phyloP scores from a whole-genome alignment of 2,888 invertebrate genomes.

The Tachina grossa region DNA sequence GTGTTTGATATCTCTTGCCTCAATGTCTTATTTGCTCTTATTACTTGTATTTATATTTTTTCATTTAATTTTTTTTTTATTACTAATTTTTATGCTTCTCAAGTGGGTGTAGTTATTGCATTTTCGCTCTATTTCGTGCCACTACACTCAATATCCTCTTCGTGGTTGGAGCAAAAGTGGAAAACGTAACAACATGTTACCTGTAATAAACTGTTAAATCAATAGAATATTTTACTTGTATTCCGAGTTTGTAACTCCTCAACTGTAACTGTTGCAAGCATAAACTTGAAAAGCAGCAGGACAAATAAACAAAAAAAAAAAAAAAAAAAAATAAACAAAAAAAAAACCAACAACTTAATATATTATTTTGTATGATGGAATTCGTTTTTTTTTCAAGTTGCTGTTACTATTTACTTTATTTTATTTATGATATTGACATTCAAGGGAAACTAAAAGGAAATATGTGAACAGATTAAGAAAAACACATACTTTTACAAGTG shows the following conservation, averaged over 20 bases:
- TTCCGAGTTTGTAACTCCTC: conserved; percentile 1
- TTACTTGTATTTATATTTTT: conserved; percentile 32
- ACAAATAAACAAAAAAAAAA: neutral
- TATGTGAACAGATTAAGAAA: conserved; percentile 45
- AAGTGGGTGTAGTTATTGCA: conserved; percentile 67
- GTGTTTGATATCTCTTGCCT: conserved; percentile 42
- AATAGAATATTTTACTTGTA: conserved; percentile 55
- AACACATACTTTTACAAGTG: neutral
- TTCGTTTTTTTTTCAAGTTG: conserved; percentile 50
- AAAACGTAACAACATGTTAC: conserved; percentile 66
- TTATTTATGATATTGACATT: conserved; percentile 70
- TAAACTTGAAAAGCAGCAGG: neutral
- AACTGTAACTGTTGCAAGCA: neutral
- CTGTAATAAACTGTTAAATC: conserved; percentile 69
- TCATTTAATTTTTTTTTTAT: conserved; percentile 14
- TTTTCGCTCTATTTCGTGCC: conserved; percentile 57
- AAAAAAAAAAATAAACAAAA: too few relatives aligned
- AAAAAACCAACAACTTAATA: neutral
- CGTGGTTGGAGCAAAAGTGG: conserved; percentile 33
- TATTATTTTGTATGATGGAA: conserved; percentile 45
- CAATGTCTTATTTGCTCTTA: conserved; percentile 25
- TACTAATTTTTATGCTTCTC: conserved; percentile 15
- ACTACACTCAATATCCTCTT: conserved; percentile 49
- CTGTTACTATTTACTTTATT: conserved; percentile 20
- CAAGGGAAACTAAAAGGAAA: conserved; percentile 14